Base-by-base conservation (phyloP, 2,113 vertebrate species). In the Rhinoptilus africanus region DNA sequence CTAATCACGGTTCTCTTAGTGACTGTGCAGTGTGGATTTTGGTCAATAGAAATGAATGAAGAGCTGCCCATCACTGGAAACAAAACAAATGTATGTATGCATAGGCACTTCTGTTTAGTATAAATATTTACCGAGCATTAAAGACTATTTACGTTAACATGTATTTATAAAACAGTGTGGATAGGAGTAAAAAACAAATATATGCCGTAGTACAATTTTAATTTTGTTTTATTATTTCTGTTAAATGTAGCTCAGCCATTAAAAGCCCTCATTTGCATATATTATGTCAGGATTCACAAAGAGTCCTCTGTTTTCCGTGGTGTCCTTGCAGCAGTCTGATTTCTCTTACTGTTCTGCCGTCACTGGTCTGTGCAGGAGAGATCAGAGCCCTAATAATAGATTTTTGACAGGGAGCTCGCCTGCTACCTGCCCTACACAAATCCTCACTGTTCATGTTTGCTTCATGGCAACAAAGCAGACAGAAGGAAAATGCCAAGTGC, bases 371-470 rank as follows among this genome's bases (percentile, higher is more conserved):
- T 97, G 97, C 97, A 92, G 94, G 89, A 92, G 95, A 98, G 98
- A 98, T 98, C 98, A 98, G 97, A 98, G 97, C 97, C 97, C 98
- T 98, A 98, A 98, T 98, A 98, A 98, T 98, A 98, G 98, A 98
- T 98, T 98, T 98, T 97, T 98, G 98, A 98, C 98, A 98, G 97
- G 93, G 95, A 98, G 98, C 96, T 97, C 77, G 96, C 96, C 96
- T 97, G 97, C 96, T 98, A 98, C 98, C 98, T 98, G 98, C 98
- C 98, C 98, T 98, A 98, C 98, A 98, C 98, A 98, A 98, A 98
- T 98, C 98, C 97, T 97, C 96, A 97, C 96, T 98, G 98, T 97
- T 98, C 98, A 89, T 98, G 98, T 98, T 98, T 98, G 98, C 98
- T 97, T 98, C 98, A 97, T 97, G 98, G 98, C 97, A 98, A 98